Conservation (phyloP, 2,797 vertebrate genomes). For the Danio kyathit region DNA sequence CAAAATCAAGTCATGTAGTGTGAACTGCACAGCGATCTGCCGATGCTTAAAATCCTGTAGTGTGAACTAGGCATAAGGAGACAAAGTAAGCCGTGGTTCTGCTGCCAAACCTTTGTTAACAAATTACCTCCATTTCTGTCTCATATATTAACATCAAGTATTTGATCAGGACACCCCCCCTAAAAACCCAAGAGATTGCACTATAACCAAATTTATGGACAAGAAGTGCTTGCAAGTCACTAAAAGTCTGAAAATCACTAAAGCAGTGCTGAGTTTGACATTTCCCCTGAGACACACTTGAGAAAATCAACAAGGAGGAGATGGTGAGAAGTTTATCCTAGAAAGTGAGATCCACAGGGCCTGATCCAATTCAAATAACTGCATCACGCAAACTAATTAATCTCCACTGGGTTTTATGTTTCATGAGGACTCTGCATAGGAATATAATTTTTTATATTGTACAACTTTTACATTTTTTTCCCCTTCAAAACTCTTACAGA, state of each 20-base stretch:
- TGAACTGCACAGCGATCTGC: too few relatives aligned
- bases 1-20: too few relatives aligned
- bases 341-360: background rate
- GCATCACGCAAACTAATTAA: background rate
- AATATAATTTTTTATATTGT: too few relatives aligned
- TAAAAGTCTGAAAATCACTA: background rate
- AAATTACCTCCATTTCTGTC: too few relatives aligned
- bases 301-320: background rate
- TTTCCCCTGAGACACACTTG: conserved; percentile 5
- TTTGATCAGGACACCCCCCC: background rate
- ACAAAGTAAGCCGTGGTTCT: too few relatives aligned
- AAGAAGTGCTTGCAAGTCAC: background rate
- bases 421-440: too few relatives aligned
- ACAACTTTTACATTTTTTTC: too few relatives aligned
- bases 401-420: background rate
- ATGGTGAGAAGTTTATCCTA: background rate
- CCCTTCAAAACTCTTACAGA: too few relatives aligned
- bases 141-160: background rate
- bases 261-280: conserved; percentile 6
- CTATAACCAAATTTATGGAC: background rate
- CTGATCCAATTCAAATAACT: background rate
- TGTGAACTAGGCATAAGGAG: too few relatives aligned
- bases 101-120: too few relatives aligned
- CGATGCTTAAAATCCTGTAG: too few relatives aligned
- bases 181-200: background rate